Percentiles rank a stretch among this genome's conserved stretches.
Conservation (phyloP, 2,797 vertebrate species). For the Parotocinclus haroldoi region DNA sequence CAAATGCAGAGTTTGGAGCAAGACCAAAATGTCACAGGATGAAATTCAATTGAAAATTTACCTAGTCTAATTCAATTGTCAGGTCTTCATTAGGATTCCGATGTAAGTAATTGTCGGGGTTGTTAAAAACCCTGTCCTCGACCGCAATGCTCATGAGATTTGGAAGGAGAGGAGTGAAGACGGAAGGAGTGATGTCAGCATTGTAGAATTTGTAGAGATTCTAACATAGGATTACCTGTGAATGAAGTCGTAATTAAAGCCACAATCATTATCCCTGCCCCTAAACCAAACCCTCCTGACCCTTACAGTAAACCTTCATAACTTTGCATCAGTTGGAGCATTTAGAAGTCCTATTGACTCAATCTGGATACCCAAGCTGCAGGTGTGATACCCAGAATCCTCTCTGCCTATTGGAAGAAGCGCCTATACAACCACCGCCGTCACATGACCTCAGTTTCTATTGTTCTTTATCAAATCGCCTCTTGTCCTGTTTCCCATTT, state of each 20-base stretch:
- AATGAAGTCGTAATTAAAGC: not conserved
- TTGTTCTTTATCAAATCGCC: not conserved
- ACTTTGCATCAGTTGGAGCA: not conserved
- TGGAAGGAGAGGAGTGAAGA: not conserved
- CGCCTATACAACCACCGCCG: conserved; percentile 16
- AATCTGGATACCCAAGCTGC: not conserved
- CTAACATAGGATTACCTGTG: not conserved
- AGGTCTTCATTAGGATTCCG: not conserved
- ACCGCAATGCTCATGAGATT: not conserved
- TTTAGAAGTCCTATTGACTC: not conserved
- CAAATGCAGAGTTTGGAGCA: conserved; percentile 20
- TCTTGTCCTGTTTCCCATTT: conserved; percentile 8
- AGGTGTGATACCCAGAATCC: conserved; percentile 1
- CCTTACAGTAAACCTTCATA: too few species aligned
- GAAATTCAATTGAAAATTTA: not conserved
- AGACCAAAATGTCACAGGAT: conserved; percentile 9
- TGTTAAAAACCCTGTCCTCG: not conserved
- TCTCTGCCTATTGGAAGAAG: not conserved
- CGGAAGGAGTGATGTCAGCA: not conserved
- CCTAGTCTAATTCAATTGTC: not conserved
- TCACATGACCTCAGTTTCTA: not conserved
- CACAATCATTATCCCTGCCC: not conserved
- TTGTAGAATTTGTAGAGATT: not conserved
- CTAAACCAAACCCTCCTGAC: not conserved
- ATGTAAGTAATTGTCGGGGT: not conserved